Conservation (phyloP, 1,140 invertebrate species). For the Acromyrmex charruanus region DNA sequence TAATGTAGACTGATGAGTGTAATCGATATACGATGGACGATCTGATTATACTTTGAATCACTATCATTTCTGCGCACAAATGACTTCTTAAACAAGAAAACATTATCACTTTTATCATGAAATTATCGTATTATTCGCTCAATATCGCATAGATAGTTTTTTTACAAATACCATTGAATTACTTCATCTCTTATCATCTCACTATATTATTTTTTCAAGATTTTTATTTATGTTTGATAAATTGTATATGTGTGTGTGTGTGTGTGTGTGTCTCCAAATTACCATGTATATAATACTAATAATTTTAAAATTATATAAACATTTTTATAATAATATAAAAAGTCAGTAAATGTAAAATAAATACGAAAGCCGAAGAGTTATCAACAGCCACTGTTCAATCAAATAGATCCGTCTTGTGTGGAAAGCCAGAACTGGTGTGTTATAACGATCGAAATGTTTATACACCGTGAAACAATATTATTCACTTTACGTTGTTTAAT, state of each 20-base stretch:
- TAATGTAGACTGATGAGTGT: not conserved
- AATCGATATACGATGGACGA: not conserved
- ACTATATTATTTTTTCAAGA: not conserved
- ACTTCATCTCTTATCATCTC: not conserved
- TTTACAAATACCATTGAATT: not conserved
- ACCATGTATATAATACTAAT: not conserved
- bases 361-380: not conserved
- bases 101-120: not conserved
- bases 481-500: not conserved
- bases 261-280: not conserved
- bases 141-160: not conserved
- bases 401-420: not conserved
- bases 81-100: slow-evolving; percentile 5
- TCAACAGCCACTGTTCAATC: not conserved
- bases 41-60: slow-evolving; percentile 14
- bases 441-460: not conserved
- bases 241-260: not conserved
- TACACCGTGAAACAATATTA: slow-evolving; percentile 22
- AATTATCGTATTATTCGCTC: not conserved
- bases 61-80: not conserved
- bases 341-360: not conserved
- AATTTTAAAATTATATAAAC: not conserved
- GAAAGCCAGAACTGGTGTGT: not conserved
- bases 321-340: slow-evolving; percentile 1
- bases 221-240: slow-evolving; percentile 1